phyloP scores from a whole-genome alignment of 2,888 invertebrate species.

The Pandemis corylana region DNA sequence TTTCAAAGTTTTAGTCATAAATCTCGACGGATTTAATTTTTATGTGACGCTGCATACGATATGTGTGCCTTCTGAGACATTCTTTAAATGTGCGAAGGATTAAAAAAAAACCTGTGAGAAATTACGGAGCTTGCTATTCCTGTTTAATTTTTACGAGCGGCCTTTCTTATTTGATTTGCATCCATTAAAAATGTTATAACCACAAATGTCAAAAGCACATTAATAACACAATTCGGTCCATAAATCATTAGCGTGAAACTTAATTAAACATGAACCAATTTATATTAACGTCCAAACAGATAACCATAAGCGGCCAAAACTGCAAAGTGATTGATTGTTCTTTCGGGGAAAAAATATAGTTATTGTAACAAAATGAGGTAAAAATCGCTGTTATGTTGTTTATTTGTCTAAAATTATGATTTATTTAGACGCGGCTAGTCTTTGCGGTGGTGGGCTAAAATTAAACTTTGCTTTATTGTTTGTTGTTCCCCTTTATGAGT shows the following conservation, averaged over 20 bases:
- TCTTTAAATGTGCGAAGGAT: constrained; percentile 13
- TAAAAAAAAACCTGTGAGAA: neutral
- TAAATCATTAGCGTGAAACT: constrained; percentile 72
- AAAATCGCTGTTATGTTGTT: constrained; percentile 17
- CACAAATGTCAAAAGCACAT: constrained; percentile 42
- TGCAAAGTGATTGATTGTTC: constrained; percentile 69
- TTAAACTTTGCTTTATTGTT: neutral
- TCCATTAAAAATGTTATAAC: constrained; percentile 37
- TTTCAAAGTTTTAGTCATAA: constrained; percentile 78
- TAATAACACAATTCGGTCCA: constrained; percentile 44
- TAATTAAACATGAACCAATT: constrained; percentile 74
- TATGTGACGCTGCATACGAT: constrained; percentile 68
- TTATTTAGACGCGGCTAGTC: constrained; percentile 1
- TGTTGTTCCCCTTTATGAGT: neutral
- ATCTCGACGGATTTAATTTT: constrained; percentile 77
- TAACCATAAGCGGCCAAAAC: constrained; percentile 60
- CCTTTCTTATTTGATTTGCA: neutral
- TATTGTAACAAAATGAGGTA: constrained; percentile 45
- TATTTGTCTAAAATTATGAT: constrained; percentile 33
- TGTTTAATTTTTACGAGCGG: constrained; percentile 9
- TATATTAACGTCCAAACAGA: constrained; percentile 67
- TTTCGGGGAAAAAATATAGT: constrained; percentile 57
- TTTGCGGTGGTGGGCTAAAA: neutral
- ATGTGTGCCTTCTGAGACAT: constrained; percentile 51
- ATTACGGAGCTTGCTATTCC: neutral